Base-by-base conservation (phyloP, 2,888 invertebrate genomes). In the Drosophila testacea region DNA sequence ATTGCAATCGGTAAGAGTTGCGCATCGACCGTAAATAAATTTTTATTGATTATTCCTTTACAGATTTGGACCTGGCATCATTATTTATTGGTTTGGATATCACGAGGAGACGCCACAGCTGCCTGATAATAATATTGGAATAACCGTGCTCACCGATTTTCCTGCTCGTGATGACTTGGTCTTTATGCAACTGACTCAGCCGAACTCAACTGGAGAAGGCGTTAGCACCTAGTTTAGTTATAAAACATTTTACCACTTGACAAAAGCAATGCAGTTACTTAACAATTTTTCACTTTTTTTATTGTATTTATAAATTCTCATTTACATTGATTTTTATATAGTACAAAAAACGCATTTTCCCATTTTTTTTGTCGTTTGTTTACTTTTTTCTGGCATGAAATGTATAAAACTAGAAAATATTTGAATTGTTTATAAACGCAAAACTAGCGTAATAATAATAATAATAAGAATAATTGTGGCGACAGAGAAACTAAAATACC, bases 1-100 rank as follows among this genome's bases (percentile, higher is more conserved):
- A 98, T 89, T 97, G 96, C 95, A 98, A 98, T 91, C 95, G 92
- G 92, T 92, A 70, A 46, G 52, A 22, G 36, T 30, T 36, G 4
- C 22, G 0, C 16, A 13, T 22, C 11, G 1, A 0, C 6, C 1
- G 0, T 6, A 2, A 9, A 16, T n/a, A n/a, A n/a, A n/a, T n/a
- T 55, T 10, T 4, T 9, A 7, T 16, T 27, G 2, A 47, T 6
- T 32, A 28, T 42, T 39, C 11, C 11, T 36, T 63, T 73, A 4
- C 11, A 91, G 98, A 89, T 98, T 98, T 94, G 98, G 98, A 2
- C 95, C 98, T 36, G 98, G 98, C 0, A 94, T 98, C 79, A 97
- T 98, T 1, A 98, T 98, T 79, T 98, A 98, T 92, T 98, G 98
- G 98, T 97, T 98, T 94, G 98, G 98, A 11, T 98, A 95, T 91